These are phyloP conservation scores for Amblyopsis hoosieri DNA, from an alignment of 2,797 vertebrate species.

Conservation along the genomic window DNA sequence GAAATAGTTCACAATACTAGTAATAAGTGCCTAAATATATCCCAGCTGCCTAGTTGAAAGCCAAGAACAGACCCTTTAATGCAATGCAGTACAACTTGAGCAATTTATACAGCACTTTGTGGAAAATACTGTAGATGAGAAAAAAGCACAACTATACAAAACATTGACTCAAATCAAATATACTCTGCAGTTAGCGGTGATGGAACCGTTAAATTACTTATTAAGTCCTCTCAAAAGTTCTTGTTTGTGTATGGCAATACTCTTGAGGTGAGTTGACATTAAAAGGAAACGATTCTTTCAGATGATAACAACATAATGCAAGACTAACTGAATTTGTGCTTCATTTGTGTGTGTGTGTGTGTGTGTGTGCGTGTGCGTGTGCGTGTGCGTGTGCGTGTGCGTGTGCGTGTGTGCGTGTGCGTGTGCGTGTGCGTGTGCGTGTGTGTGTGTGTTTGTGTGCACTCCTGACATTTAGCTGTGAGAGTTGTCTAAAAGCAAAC, in stretches of 20 bases:
- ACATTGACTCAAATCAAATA: constrained; percentile 65
- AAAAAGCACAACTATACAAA: constrained; percentile 68
- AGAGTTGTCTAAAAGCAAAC: constrained; percentile 44
- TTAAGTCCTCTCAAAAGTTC: constrained; percentile 61
- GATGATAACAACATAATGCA: constrained; percentile 33
- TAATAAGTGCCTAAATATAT: constrained; percentile 1
- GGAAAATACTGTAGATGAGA: constrained; percentile 59
- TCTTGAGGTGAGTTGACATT: constrained; percentile 46
- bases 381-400: background rate
- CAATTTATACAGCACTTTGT: constrained; percentile 60
- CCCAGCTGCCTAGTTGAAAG: constrained; percentile 26
- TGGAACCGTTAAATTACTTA: constrained; percentile 66
- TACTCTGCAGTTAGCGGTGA: constrained; percentile 62
- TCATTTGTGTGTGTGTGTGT: too few relatives aligned
- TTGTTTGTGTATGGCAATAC: constrained; percentile 51
- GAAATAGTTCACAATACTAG: too few relatives aligned
- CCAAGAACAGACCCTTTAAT: constrained; percentile 37
- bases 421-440: too few relatives aligned
- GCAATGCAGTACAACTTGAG: constrained; percentile 53
- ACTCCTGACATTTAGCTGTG: constrained; percentile 44
- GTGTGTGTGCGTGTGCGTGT: background rate
- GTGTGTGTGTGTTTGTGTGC: background rate
- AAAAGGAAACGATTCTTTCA: constrained; percentile 47
- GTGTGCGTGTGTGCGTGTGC: background rate
- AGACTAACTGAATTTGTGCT: too few relatives aligned